Evolutionary conservation across 30 jellyfish, hydroid and myxozoan genomes (phyloP), one percentile per base, ranked within the genome.

Genomic region (Rhopilema esculentum): DNA sequence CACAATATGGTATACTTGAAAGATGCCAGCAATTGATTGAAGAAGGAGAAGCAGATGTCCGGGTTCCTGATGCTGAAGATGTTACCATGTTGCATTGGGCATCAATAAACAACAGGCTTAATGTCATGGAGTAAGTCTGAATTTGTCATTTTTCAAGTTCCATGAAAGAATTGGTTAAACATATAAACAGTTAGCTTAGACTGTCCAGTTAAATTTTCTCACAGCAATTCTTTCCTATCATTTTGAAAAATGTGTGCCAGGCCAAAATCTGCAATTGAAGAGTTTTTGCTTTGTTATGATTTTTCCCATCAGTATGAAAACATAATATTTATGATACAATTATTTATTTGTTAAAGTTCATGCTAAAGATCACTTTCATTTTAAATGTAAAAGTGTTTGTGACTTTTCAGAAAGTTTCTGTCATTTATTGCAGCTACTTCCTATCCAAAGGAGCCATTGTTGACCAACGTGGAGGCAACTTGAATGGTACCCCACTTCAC

Each of bases 21-120:
- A 82, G 97, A 50, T 91, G 96, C 49, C 89, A 63, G 73, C 96
- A 94, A 49, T 62, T 94, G 81, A 80, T 94, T 48, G 98, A 94
- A 79, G 84, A 63, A 28, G 98, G 89, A 49, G 96, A 97, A 49
- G 33, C 69, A 49, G 97, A 94, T 80, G 93, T 94, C 78, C 67
- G 97, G 50, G 86, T 74, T 0, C 98, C 98, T 15, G 98, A 94
- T 89, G 88, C 95, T 4, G 98, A 94, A 75, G 89, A 94, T 89
- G 98, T 94, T 49, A 88, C 97, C 17, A 84, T 80, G 18, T 90
- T 94, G 49, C 98, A 94, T 69, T 94, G 98, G 98, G 98, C 98
- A 29, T 88, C 98, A 8, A 94, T 94, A 20, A 94, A 94, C 69
- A 94, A 94, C 91, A 77, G 97, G 82, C 40, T 77, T 6, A 84